Percentiles rank a stretch among this genome's conserved stretches.
Evolutionary conservation across 2,888 invertebrate species (phyloP).

Genomic region (Eristalinus aeneus): DNA sequence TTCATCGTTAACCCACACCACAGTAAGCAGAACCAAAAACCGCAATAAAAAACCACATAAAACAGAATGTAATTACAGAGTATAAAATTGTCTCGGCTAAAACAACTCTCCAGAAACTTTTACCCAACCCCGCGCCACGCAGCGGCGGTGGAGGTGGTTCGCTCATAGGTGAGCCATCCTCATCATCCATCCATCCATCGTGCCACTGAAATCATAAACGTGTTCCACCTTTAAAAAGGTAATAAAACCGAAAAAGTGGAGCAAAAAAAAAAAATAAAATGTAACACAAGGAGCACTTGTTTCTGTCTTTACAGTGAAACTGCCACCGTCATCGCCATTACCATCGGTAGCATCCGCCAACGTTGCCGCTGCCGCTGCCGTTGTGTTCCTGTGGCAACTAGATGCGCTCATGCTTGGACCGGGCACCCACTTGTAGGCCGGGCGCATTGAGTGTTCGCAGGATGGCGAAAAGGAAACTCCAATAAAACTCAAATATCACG

Average conservation of each 20-base stretch:
- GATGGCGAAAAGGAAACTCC: slow-evolving; percentile 52
- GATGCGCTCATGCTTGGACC: slow-evolving; percentile 23
- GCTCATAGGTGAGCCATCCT: slow-evolving; percentile 47
- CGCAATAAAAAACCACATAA: slow-evolving; percentile 66
- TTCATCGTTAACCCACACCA: slow-evolving; percentile 47
- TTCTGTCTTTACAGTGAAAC: slow-evolving; percentile 24
- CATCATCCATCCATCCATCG: slow-evolving; percentile 60
- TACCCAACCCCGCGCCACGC: background rate
- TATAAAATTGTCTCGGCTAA: slow-evolving; percentile 61
- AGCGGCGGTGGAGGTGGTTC: background rate
- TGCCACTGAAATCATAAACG: slow-evolving; percentile 65
- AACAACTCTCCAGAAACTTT: slow-evolving; percentile 38
- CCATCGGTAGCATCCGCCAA: background rate
- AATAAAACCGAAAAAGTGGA: slow-evolving; percentile 56
- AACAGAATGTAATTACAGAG: slow-evolving; percentile 62
- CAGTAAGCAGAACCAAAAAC: slow-evolving; percentile 37
- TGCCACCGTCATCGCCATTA: background rate
- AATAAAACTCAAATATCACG: slow-evolving; percentile 71
- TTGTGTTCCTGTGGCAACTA: slow-evolving; percentile 3
- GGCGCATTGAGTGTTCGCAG: slow-evolving; percentile 37
- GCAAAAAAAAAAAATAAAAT: slow-evolving; percentile 10
- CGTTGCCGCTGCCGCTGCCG: background rate
- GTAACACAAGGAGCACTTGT: slow-evolving; percentile 39
- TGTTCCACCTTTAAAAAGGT: slow-evolving; percentile 66
- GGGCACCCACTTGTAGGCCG: slow-evolving; percentile 8